Evolutionary conservation across 2,888 invertebrate genomes (phyloP).

Genomic region (Esperia sulphurella): DNA sequence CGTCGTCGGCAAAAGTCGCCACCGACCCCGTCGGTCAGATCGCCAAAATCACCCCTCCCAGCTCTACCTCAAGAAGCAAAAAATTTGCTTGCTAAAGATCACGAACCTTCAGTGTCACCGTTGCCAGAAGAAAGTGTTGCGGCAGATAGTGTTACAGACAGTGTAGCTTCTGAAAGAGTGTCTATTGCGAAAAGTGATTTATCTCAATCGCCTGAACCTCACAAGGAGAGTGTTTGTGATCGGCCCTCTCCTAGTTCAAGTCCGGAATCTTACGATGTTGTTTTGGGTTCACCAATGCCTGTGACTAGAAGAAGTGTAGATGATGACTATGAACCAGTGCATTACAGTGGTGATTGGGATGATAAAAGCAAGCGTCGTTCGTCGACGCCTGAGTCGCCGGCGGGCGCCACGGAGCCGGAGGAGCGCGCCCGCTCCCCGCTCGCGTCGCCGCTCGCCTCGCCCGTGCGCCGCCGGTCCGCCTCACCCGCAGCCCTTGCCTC

Average conservation of each 20-base stretch:
- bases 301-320: conserved; percentile 32
- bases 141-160: conserved; percentile 29
- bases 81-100: conserved; percentile 22
- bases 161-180: conserved; percentile 19
- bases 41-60: conserved; percentile 44
- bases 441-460: conserved; percentile 58
- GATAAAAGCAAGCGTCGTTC: conserved; percentile 60
- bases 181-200: conserved; percentile 25
- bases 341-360: conserved; percentile 57
- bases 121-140: conserved; percentile 30
- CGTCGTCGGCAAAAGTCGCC: conserved; percentile 52
- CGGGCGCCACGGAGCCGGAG: conserved; percentile 39
- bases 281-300: conserved; percentile 35
- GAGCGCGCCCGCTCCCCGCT: conserved; percentile 50
- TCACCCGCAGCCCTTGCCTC: conserved; percentile 46
- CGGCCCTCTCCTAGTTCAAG: conserved; percentile 32
- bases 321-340: conserved; percentile 56
- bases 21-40: conserved; percentile 51
- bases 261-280: conserved; percentile 43
- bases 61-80: conserved; percentile 36
- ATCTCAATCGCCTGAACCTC: conserved; percentile 31
- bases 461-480: conserved; percentile 47
- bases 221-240: conserved; percentile 33
- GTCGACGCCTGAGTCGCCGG: conserved; percentile 61
- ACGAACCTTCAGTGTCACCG: conserved; percentile 36